Evolutionary conservation across 37 sponge, comb jelly and placozoan genomes (phyloP).

Genomic region (Halisarca cf. caerulea): DNA sequence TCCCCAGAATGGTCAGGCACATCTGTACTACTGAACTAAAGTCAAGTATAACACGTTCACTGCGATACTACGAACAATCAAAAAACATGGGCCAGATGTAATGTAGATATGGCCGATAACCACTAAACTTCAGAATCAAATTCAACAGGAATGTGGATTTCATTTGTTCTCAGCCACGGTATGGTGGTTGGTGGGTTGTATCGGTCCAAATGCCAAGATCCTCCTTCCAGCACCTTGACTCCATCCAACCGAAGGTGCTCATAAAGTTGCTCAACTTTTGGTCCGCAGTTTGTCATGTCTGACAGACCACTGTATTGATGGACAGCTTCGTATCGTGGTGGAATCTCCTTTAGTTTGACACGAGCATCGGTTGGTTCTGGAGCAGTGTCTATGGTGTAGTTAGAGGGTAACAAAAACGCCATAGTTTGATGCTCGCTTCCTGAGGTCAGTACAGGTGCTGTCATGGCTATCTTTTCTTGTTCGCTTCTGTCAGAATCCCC

Average conservation of each 20-base stretch:
- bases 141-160: background rate
- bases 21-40: too few relatives aligned
- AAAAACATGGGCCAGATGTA: too few relatives aligned
- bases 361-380: background rate
- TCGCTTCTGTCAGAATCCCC: too few relatives aligned
- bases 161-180: constrained; percentile 12
- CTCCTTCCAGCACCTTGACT: background rate
- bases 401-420: background rate
- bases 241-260: background rate
- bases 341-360: background rate
- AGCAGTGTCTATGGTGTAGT: background rate
- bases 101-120: too few relatives aligned
- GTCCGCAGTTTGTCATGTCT: background rate
- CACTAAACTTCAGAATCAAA: too few relatives aligned
- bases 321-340: background rate
- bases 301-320: background rate
- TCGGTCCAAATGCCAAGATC: background rate
- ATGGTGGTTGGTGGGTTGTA: constrained; percentile 1
- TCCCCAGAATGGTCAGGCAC: too few relatives aligned
- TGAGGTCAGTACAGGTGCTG: background rate
- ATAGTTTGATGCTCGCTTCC: background rate
- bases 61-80: too few relatives aligned
- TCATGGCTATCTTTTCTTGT: background rate
- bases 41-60: too few relatives aligned
- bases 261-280: background rate